These are phyloP conservation scores for Sula dactylatra DNA, from an alignment of 2,113 vertebrate genomes.

Conservation along the genomic window DNA sequence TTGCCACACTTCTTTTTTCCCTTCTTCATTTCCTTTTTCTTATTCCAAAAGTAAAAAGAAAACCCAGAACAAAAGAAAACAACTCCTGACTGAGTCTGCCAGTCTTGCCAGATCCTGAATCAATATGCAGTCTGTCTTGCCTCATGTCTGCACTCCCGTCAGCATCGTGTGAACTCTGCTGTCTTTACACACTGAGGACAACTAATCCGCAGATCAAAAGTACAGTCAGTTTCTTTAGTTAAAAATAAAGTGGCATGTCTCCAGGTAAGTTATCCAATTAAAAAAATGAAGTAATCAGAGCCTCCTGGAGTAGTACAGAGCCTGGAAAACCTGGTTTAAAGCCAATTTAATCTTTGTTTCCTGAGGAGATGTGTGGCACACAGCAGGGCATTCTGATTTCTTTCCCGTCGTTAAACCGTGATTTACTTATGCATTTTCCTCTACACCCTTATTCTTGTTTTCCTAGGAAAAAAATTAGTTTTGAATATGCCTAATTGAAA, in stretches of 20 bases:
- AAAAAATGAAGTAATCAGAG: constrained; percentile 15
- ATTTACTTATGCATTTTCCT: neutral
- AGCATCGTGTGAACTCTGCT: neutral
- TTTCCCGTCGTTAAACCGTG: neutral
- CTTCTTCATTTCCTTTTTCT: neutral
- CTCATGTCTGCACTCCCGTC: neutral
- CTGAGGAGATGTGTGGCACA: neutral
- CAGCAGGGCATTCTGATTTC: neutral
- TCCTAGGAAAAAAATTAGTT: neutral
- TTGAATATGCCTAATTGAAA: neutral
- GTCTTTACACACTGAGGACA: neutral
- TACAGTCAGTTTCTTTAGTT: constrained; percentile 39
- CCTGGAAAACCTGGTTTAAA: neutral
- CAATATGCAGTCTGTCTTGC: constrained; percentile 38
- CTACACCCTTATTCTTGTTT: neutral
- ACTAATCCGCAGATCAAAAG: constrained; percentile 40
- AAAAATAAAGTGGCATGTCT: constrained; percentile 56
- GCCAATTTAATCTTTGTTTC: neutral
- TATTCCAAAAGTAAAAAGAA: neutral
- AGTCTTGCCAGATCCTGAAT: neutral
- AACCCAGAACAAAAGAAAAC: constrained; percentile 31
- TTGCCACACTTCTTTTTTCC: neutral
- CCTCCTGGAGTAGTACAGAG: neutral
- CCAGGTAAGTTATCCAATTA: constrained; percentile 2
- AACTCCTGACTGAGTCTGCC: neutral